Evolutionary conservation across 2,113 vertebrate species (phyloP).

Genomic region (Platycercus adscitus): DNA sequence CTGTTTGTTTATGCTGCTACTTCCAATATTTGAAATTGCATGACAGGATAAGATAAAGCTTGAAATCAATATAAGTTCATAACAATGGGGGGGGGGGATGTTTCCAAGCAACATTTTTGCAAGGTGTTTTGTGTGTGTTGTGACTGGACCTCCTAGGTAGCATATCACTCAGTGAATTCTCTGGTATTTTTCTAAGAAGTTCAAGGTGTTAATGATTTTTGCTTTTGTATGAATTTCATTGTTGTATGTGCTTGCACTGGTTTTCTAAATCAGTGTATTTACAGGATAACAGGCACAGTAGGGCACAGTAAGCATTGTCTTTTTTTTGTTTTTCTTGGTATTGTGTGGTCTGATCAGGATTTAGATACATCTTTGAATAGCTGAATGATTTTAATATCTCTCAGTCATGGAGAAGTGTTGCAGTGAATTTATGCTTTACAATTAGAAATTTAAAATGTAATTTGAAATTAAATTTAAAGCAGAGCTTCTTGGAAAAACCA

Average conservation of each 20-base stretch:
- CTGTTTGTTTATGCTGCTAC: slow-evolving; percentile 41
- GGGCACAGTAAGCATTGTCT: background rate
- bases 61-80: slow-evolving; percentile 64
- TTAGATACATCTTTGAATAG: slow-evolving; percentile 6
- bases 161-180: background rate
- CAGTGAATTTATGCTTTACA: background rate
- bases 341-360: background rate
- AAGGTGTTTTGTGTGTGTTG: background rate
- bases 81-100: slow-evolving; percentile 52
- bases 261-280: slow-evolving; percentile 4
- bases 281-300: background rate
- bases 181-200: slow-evolving; percentile 13
- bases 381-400: slow-evolving; percentile 9
- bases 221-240: slow-evolving; percentile 21
- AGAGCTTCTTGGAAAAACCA: background rate
- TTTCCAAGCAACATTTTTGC: slow-evolving; percentile 58
- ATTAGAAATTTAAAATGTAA: background rate
- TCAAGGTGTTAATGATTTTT: background rate
- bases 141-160: background rate
- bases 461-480: slow-evolving; percentile 9
- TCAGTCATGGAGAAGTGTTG: background rate
- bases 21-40: slow-evolving; percentile 53
- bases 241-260: background rate
- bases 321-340: background rate
- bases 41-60: slow-evolving; percentile 63